Conservation (phyloP, 2,113 vertebrate genomes). For the Vimba vimba region DNA sequence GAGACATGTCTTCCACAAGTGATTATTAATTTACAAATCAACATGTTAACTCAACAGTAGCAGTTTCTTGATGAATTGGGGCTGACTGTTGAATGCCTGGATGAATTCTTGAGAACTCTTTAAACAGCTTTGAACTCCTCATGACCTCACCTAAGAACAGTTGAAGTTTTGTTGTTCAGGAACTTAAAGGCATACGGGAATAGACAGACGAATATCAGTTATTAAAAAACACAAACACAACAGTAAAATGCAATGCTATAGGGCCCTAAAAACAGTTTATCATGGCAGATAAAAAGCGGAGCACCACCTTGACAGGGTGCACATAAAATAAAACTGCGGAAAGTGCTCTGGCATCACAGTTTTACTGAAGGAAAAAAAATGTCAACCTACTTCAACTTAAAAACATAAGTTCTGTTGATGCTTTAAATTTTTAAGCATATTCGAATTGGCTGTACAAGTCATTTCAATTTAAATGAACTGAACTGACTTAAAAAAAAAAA, state of each 20-base stretch:
- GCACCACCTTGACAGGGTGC: background rate
- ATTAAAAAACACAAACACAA: background rate
- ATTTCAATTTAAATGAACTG: too few relatives aligned
- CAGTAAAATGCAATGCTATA: background rate
- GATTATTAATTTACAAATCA: constrained; percentile 36
- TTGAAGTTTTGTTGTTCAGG: background rate
- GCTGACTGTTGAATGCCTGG: constrained; percentile 22
- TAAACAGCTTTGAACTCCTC: constrained; percentile 20
- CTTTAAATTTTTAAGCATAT: too few relatives aligned
- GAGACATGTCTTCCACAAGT: constrained; percentile 32
- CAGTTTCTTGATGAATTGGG: constrained; percentile 41
- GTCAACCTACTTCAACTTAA: too few relatives aligned
- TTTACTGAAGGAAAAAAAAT: constrained; percentile 1
- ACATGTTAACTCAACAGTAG: constrained; percentile 29
- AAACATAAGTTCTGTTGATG: too few relatives aligned
- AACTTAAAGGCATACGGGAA: background rate
- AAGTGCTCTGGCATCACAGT: background rate
- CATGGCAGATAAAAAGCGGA: background rate
- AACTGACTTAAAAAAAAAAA: too few relatives aligned
- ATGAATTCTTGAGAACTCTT: constrained; percentile 33
- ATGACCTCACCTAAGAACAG: constrained; percentile 5
- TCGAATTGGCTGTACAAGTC: too few relatives aligned
- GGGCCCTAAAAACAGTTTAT: background rate
- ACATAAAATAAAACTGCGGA: background rate
- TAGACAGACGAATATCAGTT: constrained; percentile 18